Conservation (phyloP, 1,140 invertebrate species). For the Chrysomallon squamiferum region DNA sequence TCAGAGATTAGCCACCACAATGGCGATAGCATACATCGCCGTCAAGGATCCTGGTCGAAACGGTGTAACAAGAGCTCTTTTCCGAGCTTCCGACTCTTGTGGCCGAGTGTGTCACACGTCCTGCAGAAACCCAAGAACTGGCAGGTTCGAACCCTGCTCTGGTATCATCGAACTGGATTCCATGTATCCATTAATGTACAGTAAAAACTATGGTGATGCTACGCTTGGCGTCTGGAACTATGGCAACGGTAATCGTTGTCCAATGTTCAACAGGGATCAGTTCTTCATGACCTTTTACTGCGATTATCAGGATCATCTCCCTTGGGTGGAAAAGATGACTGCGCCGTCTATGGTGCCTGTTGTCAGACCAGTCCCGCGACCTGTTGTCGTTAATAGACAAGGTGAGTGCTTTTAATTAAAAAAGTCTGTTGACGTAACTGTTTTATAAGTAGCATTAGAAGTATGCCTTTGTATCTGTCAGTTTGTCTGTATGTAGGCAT, state of each 20-base stretch:
- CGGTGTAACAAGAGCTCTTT: conserved; percentile 24
- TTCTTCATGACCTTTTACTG: conserved; percentile 52
- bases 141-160: conserved; percentile 34
- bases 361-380: too few relatives aligned
- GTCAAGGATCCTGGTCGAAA: conserved; percentile 33
- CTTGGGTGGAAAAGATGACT: conserved; percentile 29
- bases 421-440: too few relatives aligned
- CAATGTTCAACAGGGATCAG: conserved; percentile 29
- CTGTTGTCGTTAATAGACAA: too few relatives aligned
- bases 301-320: conserved; percentile 45
- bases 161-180: conserved; percentile 39
- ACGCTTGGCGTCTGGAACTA: conserved; percentile 42
- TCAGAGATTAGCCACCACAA: conserved; percentile 40
- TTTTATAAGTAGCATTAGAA: too few relatives aligned
- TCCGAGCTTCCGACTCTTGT: conserved; percentile 50
- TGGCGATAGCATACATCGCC: conserved; percentile 44
- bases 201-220: conserved; percentile 42
- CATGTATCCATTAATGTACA: conserved; percentile 30
- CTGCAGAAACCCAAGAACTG: conserved; percentile 35
- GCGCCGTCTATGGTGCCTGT: background rate
- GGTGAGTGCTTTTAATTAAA: too few relatives aligned
- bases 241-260: conserved; percentile 25
- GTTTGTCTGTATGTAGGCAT: too few relatives aligned
- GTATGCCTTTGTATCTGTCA: too few relatives aligned
- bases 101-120: conserved; percentile 48